Evolutionary conservation across 2,888 invertebrate genomes (phyloP), one percentile per base, ranked within the genome.

Genomic region (Caenorhabditis doughertyi): DNA sequence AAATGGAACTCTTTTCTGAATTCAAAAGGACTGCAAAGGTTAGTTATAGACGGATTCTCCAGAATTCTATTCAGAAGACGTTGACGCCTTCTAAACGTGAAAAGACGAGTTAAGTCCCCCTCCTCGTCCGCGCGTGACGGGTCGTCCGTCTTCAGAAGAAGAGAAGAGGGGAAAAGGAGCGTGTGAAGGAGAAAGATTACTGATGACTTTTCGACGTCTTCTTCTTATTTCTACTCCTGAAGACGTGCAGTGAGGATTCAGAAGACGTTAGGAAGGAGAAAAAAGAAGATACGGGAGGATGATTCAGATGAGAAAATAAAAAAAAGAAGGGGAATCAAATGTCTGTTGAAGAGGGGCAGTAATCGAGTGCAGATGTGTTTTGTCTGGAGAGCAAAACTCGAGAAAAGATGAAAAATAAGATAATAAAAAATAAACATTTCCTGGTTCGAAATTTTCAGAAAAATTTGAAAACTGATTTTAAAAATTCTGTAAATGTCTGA

Each of bases 281-380:
- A 62, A n/a, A 49, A 47, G 29, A 64, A 64, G 47, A 47, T 49
- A 32, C n/a, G n/a, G n/a, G 64, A 44, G 49, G 49, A 65, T 51
- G 25, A 39, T 64, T 64, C 64, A 47, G 62, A 65, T 44, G 72
- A 72, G 49, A 42, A 21, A 47, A 25, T 3, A 47, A 44, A 53
- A 42, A 62, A 53, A 51, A 35, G 25, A 47, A 11, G 70, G 47
- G 23, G 64, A 73, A 65, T 73, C 65, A 73, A 42, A 65, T 73
- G 62, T 65, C 73, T 65, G 9, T 32, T n/a, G n/a, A n/a, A n/a
- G n/a, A n/a, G n/a, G n/a, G 56, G 35, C 39, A 25, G 60, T 42
- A 60, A 60, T 62, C 29, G 44, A 47, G 44, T 62, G 62, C 58
- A 60, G 23, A 42, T 62, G 62, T 62, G 62, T 62, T 62, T 62